Conservation (phyloP, 2,888 invertebrate genomes). For the Drosophila lacicola region DNA sequence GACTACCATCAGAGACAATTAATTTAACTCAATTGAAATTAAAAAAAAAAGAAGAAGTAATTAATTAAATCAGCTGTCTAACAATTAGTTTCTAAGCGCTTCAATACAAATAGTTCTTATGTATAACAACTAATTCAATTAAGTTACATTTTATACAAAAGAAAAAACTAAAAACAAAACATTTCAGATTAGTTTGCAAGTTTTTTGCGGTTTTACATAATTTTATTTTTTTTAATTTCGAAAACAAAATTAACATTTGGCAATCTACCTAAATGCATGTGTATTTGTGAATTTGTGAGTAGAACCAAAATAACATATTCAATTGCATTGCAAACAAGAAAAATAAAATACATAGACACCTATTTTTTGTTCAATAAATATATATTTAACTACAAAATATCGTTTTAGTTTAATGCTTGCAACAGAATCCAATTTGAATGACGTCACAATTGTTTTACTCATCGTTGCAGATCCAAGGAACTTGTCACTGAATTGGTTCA, state of each 20-base stretch:
- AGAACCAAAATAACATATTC: slow-evolving; percentile 27
- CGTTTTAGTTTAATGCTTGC: not conserved
- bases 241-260: slow-evolving; percentile 35
- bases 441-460: not conserved
- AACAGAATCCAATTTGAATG: not conserved
- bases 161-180: slow-evolving; percentile 33
- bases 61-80: slow-evolving; percentile 56
- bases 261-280: slow-evolving; percentile 20
- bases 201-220: slow-evolving; percentile 59
- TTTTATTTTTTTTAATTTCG: slow-evolving; percentile 23
- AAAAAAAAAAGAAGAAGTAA: not conserved
- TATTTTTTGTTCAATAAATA: slow-evolving; percentile 73
- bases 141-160: slow-evolving; percentile 66
- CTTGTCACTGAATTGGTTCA: not conserved
- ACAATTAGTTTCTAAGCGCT: slow-evolving; percentile 71
- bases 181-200: slow-evolving; percentile 59
- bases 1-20: slow-evolving; percentile 46
- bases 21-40: slow-evolving; percentile 59
- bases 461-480: not conserved
- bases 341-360: slow-evolving; percentile 66
- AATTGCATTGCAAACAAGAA: slow-evolving; percentile 50
- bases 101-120: slow-evolving; percentile 54
- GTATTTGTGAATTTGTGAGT: slow-evolving; percentile 12
- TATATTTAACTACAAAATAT: slow-evolving; percentile 68
- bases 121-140: slow-evolving; percentile 64